Evolutionary conservation across 2,113 vertebrate genomes (phyloP), one percentile per base, ranked within the genome.

Genomic region (Corythaeola cristata): DNA sequence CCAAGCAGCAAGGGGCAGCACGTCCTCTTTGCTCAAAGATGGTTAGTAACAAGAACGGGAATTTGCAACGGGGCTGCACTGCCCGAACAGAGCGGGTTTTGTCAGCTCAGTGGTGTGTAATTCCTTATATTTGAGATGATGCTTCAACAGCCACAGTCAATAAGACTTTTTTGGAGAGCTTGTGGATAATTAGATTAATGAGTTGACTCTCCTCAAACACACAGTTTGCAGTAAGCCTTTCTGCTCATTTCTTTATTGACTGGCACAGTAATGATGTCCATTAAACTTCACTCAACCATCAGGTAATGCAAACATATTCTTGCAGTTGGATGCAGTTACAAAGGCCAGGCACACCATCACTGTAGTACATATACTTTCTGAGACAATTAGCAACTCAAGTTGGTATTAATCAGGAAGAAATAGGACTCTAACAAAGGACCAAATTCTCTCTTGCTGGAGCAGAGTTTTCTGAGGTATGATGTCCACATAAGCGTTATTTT

Each of bases 221-320:
- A 75, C 3, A 2, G 20, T 66, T 59, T 89, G 58, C 89, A 78
- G 45, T 28, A 67, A 75, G 56, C 81, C 21, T 94, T 90, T 85
- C 86, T 86, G 81, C 45, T 92, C 67, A 19, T 75, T 87, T 71
- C 82, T 79, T 66, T 64, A 94, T 87, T 89, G 91, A 81, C 91
- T 50, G 82, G 53, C 50, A 53, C 49, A 13, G 63, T 32, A 73
- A 91, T 44, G 44, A 45, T 41, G 39, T 26, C 91, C 60, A 69
- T 91, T 85, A 91, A 85, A 50, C 60, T 71, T 58, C 81, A 59
- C 52, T 90, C 68, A 80, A 8, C 69, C 85, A 16, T 35, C 69
- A 88, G 26, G 45, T 76, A 93, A 83, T 14, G 3, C 52, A 92
- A 94, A 76, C 17, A n/a, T 28, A 41, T 56, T 80, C 68, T 37